A percentile compares a stretch with the other conserved stretches of the same genome.
phyloP scores from a whole-genome alignment of 2,113 vertebrate genomes.

The Desmodus rotundus region DNA sequence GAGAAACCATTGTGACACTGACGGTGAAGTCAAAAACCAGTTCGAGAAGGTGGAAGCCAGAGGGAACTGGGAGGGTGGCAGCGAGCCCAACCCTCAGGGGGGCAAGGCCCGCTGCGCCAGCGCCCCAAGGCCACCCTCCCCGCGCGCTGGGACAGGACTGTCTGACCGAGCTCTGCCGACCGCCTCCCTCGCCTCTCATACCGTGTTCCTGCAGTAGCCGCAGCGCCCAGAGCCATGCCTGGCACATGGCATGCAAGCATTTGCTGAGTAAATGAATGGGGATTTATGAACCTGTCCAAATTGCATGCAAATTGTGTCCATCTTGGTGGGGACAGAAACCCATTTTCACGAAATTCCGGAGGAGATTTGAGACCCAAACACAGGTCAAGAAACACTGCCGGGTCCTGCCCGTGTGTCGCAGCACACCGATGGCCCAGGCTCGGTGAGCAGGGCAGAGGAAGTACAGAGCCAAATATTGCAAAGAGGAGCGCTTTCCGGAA shows the following conservation, averaged over 20 bases:
- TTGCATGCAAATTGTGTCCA: neutral
- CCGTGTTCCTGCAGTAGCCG: neutral
- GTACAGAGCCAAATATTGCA: neutral
- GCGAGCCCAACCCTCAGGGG: neutral
- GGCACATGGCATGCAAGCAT: neutral
- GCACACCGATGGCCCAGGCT: neutral
- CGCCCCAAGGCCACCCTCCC: neutral
- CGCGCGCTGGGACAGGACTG: accelerated
- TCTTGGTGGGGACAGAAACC: neutral
- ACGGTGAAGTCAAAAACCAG: neutral
- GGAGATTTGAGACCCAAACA: neutral
- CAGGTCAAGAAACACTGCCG: neutral
- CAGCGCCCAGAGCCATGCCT: neutral
- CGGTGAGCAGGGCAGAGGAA: neutral
- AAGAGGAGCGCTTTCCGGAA: neutral
- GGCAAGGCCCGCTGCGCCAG: neutral
- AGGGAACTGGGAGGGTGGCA: neutral
- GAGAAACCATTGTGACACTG: neutral
- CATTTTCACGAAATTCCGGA: neutral
- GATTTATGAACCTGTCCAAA: neutral
- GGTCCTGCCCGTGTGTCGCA: neutral
- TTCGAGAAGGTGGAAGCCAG: neutral
- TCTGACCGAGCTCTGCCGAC: neutral
- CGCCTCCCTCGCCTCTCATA: neutral
- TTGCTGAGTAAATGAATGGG: neutral